Base-by-base conservation (phyloP, 2,797 vertebrate genomes). In the Pipistrellus nathusii region DNA sequence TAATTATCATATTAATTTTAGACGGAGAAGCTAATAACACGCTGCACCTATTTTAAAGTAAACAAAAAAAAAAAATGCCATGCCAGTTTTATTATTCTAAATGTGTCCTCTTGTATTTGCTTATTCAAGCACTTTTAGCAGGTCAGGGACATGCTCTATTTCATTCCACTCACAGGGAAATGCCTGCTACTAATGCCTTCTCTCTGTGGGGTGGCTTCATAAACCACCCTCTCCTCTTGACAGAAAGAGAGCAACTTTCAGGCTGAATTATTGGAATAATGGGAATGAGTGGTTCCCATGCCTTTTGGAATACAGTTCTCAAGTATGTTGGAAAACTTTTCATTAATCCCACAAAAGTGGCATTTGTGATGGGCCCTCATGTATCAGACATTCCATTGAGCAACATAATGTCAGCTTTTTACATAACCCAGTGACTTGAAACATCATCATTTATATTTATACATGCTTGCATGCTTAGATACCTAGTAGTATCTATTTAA, bases 1-100 rank as follows among this genome's bases (percentile, higher is more conserved):
- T 81, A 55, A 88, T 55, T 48, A 69, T 62, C 59, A 30, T 88
- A 68, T 51, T 86, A 76, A 90, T 62, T 83, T 83, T 35, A 93
- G 59, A 53, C 1, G 53, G 21, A 93, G 51, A 46, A 64, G 6
- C 25, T 73, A 23, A 57, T 88, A 83, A 77, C 12, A 25, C 30
- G 71, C 9, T 95, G 13, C 0, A 78, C 8, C 27, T 71, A 80
- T 62, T 77, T 89, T 73, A 72, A 95, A 69, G 27, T 62, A 11
- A 51, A 51, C 38, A 75, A 76, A 88, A 76, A 20, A n/a, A n/a
- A 76, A 76, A 20, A 35, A 83, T 41, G 9, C 5, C 6, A 35
- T 18, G 12, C 48, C 91, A 59, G 25, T 71, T 78, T 6, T 90
- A 6, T 88, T 94, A 84, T 75, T 92, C 23, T 62, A 64, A 35